Evolutionary conservation across 30 jellyfish, hydroid and myxozoan species (phyloP).

Genomic region (Pelagia noctiluca): DNA sequence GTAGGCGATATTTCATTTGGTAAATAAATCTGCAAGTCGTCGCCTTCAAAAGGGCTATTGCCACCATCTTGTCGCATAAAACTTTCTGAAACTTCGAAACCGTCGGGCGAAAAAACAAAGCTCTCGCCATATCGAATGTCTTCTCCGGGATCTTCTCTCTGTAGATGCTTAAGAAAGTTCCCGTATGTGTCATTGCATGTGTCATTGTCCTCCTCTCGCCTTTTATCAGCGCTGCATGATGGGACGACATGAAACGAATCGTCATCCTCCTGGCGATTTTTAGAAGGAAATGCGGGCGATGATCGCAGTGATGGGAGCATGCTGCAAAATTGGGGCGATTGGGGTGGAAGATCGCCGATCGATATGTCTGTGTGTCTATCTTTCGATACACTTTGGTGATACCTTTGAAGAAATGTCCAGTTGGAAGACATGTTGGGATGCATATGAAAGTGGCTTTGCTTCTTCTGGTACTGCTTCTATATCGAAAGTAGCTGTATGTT

Average conservation of each 20-base stretch:
- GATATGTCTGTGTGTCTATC: constrained; percentile 25
- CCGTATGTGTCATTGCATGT: constrained; percentile 74
- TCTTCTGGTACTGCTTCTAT: background rate
- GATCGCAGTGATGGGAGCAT: constrained; percentile 68
- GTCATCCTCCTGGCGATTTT: constrained; percentile 23
- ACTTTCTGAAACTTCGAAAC: constrained; percentile 13
- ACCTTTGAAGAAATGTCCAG: constrained; percentile 15
- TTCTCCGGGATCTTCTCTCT: constrained; percentile 43
- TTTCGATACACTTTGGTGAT: constrained; percentile 58
- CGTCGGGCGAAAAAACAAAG: constrained; percentile 35
- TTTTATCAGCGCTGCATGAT: background rate
- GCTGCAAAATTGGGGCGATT: constrained; percentile 65
- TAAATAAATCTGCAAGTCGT: constrained; percentile 66
- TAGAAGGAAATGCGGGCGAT: constrained; percentile 39
- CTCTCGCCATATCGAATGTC: background rate
- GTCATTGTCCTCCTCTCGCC: background rate
- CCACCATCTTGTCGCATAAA: constrained; percentile 15
- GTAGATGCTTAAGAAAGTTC: constrained; percentile 39
- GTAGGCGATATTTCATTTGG: constrained; percentile 78
- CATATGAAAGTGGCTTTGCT: constrained; percentile 34
- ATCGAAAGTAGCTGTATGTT: no score
- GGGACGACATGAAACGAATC: constrained; percentile 74
- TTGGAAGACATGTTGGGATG: constrained; percentile 50
- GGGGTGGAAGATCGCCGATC: constrained; percentile 71
- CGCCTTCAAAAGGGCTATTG: constrained; percentile 15